Base-by-base conservation (phyloP, 2,888 invertebrate species). In the Meandrusa payeni region DNA sequence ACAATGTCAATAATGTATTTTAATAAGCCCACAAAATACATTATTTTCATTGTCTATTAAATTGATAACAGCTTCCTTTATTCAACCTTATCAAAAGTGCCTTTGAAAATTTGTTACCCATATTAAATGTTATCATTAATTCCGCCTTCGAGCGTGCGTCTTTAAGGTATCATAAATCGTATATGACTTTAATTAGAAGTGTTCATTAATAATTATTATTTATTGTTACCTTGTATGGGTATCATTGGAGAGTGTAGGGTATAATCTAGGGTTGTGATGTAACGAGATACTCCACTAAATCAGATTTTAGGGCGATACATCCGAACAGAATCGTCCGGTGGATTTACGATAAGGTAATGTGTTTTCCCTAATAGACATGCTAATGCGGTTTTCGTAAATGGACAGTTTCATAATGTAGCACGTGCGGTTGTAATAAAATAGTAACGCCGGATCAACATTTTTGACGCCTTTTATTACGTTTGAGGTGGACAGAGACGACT, bases 221-320 rank as follows among this genome's bases (percentile, higher is more conserved):
- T 39, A 47, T 49, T 54, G 28, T 48, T 52, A 54, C 55, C 51
- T 58, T 48, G 42, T 39, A 41, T 41, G 36, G 34, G 46, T 45
- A 33, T 50, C 42, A 38, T 40, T 47, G 41, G 44, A 47, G 47
- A 39, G 48, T 37, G 44, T 46, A 50, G 58, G 55, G 48, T 51
- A 59, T 55, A 54, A 59, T 55, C 53, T 56, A 60, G 70, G 69
- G 69, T 60, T 64, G 52, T 51, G 49, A 50, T 54, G 63, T 60
- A 65, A 69, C 58, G 48, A 51, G 72, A 66, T 62, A 63, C 47
- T 58, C 50, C 57, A 50, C 55, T 72, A 66, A 71, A 69, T 70
- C 70, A 68, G 56, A 52, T 55, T 50, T 52, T 5, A 15, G 41
- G 34, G 36, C 22, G 15, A 41, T 36, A 50, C 54, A 55, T 57